Evolutionary conservation across 2,888 invertebrate genomes (phyloP).

Genomic region (Ditula angustiorana): DNA sequence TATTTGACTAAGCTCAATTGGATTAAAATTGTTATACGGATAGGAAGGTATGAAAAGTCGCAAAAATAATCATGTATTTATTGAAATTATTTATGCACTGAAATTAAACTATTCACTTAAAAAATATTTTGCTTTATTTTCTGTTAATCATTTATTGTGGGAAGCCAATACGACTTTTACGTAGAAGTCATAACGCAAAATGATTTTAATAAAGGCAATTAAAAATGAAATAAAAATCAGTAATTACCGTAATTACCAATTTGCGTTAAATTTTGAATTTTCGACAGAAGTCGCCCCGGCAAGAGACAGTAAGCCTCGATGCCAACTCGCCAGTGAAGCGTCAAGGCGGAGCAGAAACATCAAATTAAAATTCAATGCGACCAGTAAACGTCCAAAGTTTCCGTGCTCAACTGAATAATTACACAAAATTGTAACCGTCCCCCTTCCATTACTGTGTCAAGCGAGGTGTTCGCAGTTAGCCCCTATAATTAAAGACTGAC

Average conservation of each 20-base stretch:
- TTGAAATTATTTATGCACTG: too few relatives aligned
- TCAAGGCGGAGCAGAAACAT: slow-evolving; percentile 39
- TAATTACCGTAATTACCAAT: not conserved
- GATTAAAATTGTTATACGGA: too few relatives aligned
- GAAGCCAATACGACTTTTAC: too few relatives aligned
- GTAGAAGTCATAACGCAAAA: too few relatives aligned
- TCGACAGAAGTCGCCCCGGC: not conserved
- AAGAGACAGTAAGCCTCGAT: not conserved
- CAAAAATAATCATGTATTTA: too few relatives aligned
- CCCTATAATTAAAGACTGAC: slow-evolving; percentile 79
- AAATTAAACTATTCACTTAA: too few relatives aligned
- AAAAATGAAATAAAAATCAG: too few relatives aligned
- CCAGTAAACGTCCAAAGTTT: slow-evolving; percentile 68
- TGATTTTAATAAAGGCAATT: too few relatives aligned
- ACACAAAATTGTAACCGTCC: slow-evolving; percentile 72
- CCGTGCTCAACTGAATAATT: slow-evolving; percentile 76
- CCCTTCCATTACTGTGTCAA: slow-evolving; percentile 77
- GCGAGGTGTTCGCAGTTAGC: slow-evolving; percentile 78
- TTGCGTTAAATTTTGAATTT: not conserved
- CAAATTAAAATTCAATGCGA: slow-evolving; percentile 61
- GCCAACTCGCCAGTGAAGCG: slow-evolving; percentile 11
- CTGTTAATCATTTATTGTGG: too few relatives aligned
- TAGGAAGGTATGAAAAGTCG: too few relatives aligned
- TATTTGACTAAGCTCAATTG: too few relatives aligned
- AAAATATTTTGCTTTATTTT: too few relatives aligned